Conservation (phyloP, 1,140 invertebrate genomes). For the Micrasema minimum region DNA sequence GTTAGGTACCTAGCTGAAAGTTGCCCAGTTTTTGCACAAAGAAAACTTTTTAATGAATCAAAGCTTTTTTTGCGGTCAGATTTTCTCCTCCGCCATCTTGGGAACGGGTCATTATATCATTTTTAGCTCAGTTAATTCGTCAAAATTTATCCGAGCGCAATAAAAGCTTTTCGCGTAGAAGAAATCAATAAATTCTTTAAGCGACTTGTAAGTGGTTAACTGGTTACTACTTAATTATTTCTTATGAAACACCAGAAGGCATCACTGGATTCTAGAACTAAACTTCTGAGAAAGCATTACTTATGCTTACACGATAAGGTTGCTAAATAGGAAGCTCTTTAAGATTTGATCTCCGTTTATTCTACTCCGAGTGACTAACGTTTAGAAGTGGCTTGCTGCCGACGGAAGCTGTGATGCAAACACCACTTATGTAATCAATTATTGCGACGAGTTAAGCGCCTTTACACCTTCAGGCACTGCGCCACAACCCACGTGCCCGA, state of each 20-base stretch:
- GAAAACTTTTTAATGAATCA: constrained; percentile 37
- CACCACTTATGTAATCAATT: constrained; percentile 22
- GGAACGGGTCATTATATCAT: constrained; percentile 25
- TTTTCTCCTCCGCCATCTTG: constrained; percentile 29
- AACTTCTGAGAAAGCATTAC: no score
- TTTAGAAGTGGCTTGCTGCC: constrained; percentile 15
- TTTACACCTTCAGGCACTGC: constrained; percentile 2
- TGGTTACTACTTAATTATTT: no score
- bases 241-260: no score
- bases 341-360: no score
- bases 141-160: not conserved
- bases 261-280: no score
- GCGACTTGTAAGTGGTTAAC: no score
- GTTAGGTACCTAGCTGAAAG: constrained; percentile 25
- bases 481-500: not conserved
- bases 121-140: constrained; percentile 21
- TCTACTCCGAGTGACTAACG: constrained; percentile 11
- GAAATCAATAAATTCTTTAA: no score
- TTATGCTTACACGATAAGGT: no score
- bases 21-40: constrained; percentile 33
- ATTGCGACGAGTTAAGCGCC: constrained; percentile 16
- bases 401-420: constrained; percentile 34
- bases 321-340: no score
- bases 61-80: constrained; percentile 28
- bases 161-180: no score